phyloP scores from a whole-genome alignment of 2,888 invertebrate genomes.

The Bibio marci region DNA sequence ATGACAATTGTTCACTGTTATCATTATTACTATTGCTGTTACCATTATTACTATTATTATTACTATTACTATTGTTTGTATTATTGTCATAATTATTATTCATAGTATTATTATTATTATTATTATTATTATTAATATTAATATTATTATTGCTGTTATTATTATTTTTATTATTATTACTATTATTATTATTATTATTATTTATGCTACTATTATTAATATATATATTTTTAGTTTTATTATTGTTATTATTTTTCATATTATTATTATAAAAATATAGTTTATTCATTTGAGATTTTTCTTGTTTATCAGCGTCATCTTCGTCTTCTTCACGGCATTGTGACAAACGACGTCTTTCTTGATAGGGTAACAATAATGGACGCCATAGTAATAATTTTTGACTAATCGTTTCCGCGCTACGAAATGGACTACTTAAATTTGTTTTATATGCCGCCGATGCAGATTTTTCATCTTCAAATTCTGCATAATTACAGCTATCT shows the following conservation, averaged over 20 bases:
- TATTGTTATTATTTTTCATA: not conserved
- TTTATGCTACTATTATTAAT: not conserved
- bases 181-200: not conserved
- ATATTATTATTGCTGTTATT: too few relatives aligned
- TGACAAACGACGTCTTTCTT: slow-evolving; percentile 49
- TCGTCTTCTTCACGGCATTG: slow-evolving; percentile 76
- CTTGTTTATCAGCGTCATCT: slow-evolving; percentile 37
- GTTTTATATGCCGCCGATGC: too few relatives aligned
- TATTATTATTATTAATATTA: too few relatives aligned
- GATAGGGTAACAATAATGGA: slow-evolving; percentile 32
- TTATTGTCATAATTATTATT: too few relatives aligned
- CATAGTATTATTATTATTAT: too few relatives aligned
- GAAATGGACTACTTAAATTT: not conserved
- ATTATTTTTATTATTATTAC: too few relatives aligned
- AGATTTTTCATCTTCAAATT: not conserved
- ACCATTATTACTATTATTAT: slow-evolving; percentile 10
- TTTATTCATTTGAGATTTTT: too few relatives aligned
- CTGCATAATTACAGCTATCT: not conserved
- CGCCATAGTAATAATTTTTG: slow-evolving; percentile 18
- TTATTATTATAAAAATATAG: not conserved
- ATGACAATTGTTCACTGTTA: slow-evolving; percentile 25
- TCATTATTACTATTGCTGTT: slow-evolving; percentile 24
- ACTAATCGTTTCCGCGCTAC: slow-evolving; percentile 13
- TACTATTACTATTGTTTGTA: slow-evolving; percentile 26
- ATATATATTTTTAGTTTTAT: not conserved